These are phyloP conservation scores for Serrognathus titanus DNA, from an alignment of 2,888 invertebrate species.

Conservation along the genomic window DNA sequence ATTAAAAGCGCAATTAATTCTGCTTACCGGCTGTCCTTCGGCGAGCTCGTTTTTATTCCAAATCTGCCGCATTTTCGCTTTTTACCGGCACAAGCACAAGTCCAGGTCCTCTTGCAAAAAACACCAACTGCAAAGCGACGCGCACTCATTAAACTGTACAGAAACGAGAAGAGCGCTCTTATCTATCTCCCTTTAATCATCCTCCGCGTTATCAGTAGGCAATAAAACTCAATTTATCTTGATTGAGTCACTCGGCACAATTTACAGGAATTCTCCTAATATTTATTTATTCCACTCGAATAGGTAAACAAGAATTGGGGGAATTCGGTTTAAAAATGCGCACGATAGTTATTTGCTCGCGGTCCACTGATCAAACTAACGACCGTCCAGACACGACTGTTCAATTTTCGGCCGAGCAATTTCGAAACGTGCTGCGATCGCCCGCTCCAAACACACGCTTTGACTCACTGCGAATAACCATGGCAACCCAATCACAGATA, in stretches of 20 bases:
- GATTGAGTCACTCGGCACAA: no score
- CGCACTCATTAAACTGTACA: not conserved
- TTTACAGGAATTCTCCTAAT: no score
- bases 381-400: no score
- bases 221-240: not conserved
- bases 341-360: no score
- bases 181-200: slow-evolving; percentile 5
- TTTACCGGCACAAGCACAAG: not conserved
- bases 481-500: slow-evolving; percentile 15
- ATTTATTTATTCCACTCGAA: no score
- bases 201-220: slow-evolving; percentile 4
- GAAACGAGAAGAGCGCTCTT: slow-evolving; percentile 1
- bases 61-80: slow-evolving; percentile 11
- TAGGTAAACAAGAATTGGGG: no score
- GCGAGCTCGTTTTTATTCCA: slow-evolving; percentile 11
- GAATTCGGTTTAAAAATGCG: no score
- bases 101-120: not conserved
- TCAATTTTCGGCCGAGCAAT: no score
- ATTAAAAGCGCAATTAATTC: no score
- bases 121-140: not conserved
- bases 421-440: not conserved
- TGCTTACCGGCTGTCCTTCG: slow-evolving; percentile 11
- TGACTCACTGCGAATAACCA: slow-evolving; percentile 14
- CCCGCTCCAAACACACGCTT: slow-evolving; percentile 2
- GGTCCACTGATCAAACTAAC: no score